A percentile compares a stretch with the other conserved stretches of the same genome.
Evolutionary conservation across 2,113 vertebrate genomes (phyloP).

Genomic region (Gymnocephalus cernua): DNA sequence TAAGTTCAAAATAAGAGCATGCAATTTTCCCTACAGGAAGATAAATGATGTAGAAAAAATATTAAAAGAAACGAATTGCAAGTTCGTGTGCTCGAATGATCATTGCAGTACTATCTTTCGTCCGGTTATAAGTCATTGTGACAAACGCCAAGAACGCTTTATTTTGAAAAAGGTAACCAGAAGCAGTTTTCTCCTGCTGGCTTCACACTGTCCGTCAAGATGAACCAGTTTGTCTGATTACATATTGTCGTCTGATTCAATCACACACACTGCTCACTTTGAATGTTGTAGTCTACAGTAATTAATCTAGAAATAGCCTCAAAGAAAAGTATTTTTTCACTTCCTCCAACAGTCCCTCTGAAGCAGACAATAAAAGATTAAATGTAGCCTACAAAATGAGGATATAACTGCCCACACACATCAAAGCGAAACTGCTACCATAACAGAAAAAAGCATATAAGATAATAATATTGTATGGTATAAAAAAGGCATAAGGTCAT

Average conservation of each 20-base stretch:
- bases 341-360: not conserved
- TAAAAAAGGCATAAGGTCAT: not conserved
- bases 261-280: constrained; percentile 37
- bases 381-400: constrained; percentile 6
- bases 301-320: constrained; percentile 27
- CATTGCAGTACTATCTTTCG: fast-evolving
- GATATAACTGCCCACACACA: not conserved
- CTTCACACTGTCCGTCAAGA: constrained; percentile 10
- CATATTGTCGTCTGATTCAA: constrained; percentile 34
- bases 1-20: constrained; percentile 36
- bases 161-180: constrained; percentile 42
- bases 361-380: not conserved
- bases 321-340: not conserved
- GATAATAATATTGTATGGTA: not conserved
- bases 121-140: not conserved
- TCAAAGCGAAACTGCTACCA: not conserved
- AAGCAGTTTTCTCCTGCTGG: constrained; percentile 2
- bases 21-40: fast-evolving
- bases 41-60: not conserved
- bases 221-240: constrained; percentile 43
- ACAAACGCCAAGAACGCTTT: not conserved
- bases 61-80: fast-evolving
- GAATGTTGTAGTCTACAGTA: not conserved
- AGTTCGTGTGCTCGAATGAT: not conserved
- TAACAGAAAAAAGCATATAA: not conserved